A percentile compares a stretch with the other conserved stretches of the same genome.
Conservation (phyloP, 2,113 vertebrate species). For the Columba janthina region DNA sequence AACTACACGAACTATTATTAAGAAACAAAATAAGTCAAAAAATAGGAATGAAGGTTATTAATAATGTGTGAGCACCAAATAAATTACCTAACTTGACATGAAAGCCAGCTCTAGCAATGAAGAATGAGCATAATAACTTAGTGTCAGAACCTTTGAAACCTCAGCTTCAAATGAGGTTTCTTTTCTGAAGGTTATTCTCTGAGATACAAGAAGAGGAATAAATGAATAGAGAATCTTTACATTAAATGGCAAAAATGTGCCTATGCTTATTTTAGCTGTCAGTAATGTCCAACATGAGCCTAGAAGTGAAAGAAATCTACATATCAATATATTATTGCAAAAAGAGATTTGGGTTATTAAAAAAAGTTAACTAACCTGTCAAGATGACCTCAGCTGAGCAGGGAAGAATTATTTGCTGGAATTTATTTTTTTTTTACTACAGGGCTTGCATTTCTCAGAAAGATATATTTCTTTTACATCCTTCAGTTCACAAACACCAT, state of each 20-base stretch:
- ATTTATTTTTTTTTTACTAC: neutral
- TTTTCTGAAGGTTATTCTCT: neutral
- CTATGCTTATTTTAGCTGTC: neutral
- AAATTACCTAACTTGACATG: neutral
- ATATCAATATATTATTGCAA: neutral
- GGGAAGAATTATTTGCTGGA: neutral
- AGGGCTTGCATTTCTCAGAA: neutral
- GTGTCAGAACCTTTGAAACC: neutral
- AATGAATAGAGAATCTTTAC: slow-evolving; percentile 11
- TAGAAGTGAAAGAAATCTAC: neutral
- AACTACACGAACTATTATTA: neutral
- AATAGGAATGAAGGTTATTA: neutral
- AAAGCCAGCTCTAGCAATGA: neutral
- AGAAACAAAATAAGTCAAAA: neutral
- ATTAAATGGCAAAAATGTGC: neutral
- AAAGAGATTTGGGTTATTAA: neutral
- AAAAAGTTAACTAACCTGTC: slow-evolving; percentile 18
- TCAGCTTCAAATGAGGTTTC: neutral
- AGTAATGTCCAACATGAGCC: neutral
- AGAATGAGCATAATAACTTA: neutral
- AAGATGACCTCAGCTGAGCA: neutral
- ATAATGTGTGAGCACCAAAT: neutral
- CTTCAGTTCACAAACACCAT: neutral
- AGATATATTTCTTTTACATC: neutral
- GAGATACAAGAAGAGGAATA: neutral